Conservation (phyloP, 2,113 vertebrate species). For the Oreocharis arfaki region DNA sequence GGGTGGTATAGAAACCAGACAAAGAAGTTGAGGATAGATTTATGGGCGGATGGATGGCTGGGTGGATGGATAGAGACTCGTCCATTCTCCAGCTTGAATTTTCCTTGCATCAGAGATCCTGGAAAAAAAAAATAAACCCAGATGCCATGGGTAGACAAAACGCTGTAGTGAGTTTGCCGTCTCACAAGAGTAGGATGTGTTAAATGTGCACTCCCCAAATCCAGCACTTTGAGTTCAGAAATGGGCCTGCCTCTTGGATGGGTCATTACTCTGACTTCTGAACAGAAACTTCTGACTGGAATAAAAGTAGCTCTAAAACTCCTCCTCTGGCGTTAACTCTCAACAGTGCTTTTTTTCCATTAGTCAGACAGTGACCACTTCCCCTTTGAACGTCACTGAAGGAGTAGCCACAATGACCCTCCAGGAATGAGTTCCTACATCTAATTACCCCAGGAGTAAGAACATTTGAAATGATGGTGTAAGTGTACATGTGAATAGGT, state of each 20-base stretch:
- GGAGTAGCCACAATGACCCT: not conserved
- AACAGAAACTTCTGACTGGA: not conserved
- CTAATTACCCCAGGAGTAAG: not conserved
- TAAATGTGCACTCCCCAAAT: not conserved
- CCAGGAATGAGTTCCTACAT: not conserved
- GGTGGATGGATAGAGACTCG: not conserved
- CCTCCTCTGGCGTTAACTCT: not conserved
- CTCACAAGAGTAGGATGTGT: not conserved
- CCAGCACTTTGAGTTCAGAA: not conserved
- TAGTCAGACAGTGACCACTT: not conserved
- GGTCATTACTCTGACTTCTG: not conserved
- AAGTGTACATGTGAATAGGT: not conserved
- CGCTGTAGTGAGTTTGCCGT: not conserved
- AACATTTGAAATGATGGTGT: not conserved
- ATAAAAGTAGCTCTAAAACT: not conserved
- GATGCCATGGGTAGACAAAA: not conserved
- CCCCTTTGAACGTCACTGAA: not conserved
- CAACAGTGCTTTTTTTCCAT: not conserved
- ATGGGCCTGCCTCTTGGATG: not conserved
- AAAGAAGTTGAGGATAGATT: not conserved
- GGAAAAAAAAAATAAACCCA: not conserved
- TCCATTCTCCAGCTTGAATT: not conserved
- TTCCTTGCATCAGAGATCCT: not conserved
- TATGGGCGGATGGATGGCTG: not conserved
- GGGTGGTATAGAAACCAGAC: not conserved